Evolutionary conservation across 1,140 invertebrate genomes (phyloP), one percentile per base, ranked within the genome.

Genomic region (Pseudomyrmex concolor): DNA sequence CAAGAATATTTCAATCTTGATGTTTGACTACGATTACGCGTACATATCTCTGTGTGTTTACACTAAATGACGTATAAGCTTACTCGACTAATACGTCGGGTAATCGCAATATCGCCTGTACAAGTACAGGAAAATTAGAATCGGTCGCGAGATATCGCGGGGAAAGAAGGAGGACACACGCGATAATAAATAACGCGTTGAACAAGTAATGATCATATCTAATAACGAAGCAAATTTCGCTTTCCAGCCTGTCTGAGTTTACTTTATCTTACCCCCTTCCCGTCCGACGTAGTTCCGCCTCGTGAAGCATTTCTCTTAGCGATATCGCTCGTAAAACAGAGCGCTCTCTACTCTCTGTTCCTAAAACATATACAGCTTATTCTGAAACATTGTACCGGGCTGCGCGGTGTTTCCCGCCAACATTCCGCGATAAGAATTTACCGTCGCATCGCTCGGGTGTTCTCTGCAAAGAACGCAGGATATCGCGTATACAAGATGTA

Each of bases 341-440:
- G 59, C 48, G 55, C 55, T 34, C 34, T 34, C 34, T 70, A 63
- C 76, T 68, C 64, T 64, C 5, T 57, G 73, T 84, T 48, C 64
- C 54, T 60, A 78, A 85, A 83, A 82, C 64, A 43, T 34, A 34
- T 22, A 66, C 60, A 78, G 67, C 83, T 84, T 84, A 70, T 73
- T 73, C 48, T 60, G 54, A 68, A 67, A 45, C 57, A 73, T 34
- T 45, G 82, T 81, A 19, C 63, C 83, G 34, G 48, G 34, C 34
- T n/a, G 34, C 9, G 25, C 77, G 60, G 60, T 73, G 67, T 78
- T 67, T 66, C 59, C n/a, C 67, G 13, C 55, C 70, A 62, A 76
- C 57, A 54, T 68, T 86, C 73, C 73, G 54, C 84, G 86, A 88
- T 88, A 88, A 86, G 74, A 64, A 84, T 84, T 84, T 74, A 66